These are phyloP conservation scores for Peromyscus melanophrys DNA, from an alignment of 2,797 vertebrate genomes.

Conservation along the genomic window DNA sequence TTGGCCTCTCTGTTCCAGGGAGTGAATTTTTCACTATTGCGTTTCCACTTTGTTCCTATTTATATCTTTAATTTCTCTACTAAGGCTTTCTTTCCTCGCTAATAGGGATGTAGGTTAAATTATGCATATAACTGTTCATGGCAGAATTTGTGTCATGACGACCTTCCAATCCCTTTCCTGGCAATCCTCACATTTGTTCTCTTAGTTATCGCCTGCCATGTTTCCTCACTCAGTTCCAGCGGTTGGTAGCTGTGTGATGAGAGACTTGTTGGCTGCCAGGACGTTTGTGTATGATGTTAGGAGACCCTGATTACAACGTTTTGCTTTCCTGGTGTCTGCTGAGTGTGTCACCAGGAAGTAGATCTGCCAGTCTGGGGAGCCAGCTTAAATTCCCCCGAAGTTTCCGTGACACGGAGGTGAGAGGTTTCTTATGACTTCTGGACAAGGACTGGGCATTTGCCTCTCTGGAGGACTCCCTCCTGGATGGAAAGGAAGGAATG, in stretches of 20 bases:
- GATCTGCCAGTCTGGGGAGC: not conserved
- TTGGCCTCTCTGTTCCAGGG: not conserved
- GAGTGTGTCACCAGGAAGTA: not conserved
- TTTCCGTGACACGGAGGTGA: not conserved
- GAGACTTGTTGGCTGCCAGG: not conserved
- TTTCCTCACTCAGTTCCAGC: not conserved
- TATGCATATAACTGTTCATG: not conserved
- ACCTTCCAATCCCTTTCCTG: not conserved
- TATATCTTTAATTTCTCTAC: conserved; percentile 2
- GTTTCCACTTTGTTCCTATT: not conserved
- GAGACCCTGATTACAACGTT: not conserved
- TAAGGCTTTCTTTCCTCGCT: not conserved
- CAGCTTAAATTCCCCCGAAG: not conserved
- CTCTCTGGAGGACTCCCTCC: not conserved
- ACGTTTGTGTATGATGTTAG: not conserved
- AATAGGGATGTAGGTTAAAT: not conserved
- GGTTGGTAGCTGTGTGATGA: not conserved
- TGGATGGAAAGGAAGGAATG: not conserved
- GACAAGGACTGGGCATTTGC: not conserved
- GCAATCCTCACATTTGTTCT: not conserved
- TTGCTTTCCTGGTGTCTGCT: not conserved
- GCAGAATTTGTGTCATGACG: not conserved
- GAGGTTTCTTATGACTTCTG: not conserved
- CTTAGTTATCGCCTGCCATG: not conserved
- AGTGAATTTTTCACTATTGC: not conserved